These are phyloP conservation scores for Drosophila pectinifera DNA, from an alignment of 1,140 invertebrate genomes.

Conservation along the genomic window DNA sequence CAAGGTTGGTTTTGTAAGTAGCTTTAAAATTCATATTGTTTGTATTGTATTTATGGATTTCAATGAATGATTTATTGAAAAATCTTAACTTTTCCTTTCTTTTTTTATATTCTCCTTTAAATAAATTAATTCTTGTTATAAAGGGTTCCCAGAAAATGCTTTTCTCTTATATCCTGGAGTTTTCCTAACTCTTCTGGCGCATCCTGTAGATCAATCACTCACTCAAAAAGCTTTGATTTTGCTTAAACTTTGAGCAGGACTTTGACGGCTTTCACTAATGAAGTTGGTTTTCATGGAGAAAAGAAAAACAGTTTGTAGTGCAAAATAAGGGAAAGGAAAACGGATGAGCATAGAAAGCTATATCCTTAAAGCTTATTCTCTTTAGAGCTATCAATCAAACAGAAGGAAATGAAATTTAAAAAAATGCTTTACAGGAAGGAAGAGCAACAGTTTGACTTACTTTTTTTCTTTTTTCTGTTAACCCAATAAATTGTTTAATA, in stretches of 20 bases:
- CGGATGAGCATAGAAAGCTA: background rate
- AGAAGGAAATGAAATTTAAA: background rate
- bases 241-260: conserved; percentile 35
- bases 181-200: background rate
- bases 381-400: conserved; percentile 25
- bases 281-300: conserved; percentile 28
- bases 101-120: background rate
- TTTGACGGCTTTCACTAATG: conserved; percentile 32
- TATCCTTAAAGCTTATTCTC: conserved; percentile 2
- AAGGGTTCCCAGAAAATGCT: background rate
- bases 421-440: background rate
- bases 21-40: too few species aligned
- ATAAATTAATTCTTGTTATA: background rate
- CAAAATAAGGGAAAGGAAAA: background rate
- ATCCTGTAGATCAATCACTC: conserved; percentile 52
- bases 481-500: background rate
- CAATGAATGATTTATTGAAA: too few species aligned
- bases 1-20: conserved; percentile 2
- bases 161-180: background rate
- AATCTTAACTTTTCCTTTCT: too few species aligned
- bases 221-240: conserved; percentile 55
- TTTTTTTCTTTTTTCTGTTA: background rate
- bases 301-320: conserved; percentile 27
- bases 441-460: background rate
- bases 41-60: too few species aligned